Evolutionary conservation across 2,888 invertebrate genomes (phyloP).

Genomic region (Hirtodrosophila cameraria): DNA sequence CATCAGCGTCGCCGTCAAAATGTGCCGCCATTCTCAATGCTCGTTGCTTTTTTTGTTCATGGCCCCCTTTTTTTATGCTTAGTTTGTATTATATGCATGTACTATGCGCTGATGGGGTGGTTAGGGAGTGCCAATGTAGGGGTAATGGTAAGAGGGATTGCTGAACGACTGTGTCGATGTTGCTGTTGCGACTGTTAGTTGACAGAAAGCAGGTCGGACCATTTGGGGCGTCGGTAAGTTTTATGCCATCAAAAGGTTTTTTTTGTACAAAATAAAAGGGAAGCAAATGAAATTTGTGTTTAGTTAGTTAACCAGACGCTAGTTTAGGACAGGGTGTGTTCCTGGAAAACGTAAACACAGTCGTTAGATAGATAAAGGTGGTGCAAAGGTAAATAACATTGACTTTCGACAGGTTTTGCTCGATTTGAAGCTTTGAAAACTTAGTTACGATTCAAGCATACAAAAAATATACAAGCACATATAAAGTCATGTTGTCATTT

Average conservation of each 20-base stretch:
- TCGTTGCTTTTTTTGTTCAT: slow-evolving; percentile 53
- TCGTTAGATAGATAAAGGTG: not conserved
- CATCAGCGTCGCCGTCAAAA: slow-evolving; percentile 31
- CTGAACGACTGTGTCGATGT: slow-evolving; percentile 54
- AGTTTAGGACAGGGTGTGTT: slow-evolving; percentile 20
- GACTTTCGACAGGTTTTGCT: too few relatives aligned
- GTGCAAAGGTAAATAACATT: not conserved
- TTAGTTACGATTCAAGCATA: too few relatives aligned
- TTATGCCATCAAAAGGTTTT: slow-evolving; percentile 30
- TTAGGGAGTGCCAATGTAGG: slow-evolving; percentile 11
- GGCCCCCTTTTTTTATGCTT: slow-evolving; percentile 34
- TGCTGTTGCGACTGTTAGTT: slow-evolving; percentile 42
- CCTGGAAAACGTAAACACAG: slow-evolving; percentile 15
- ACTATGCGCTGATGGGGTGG: not conserved
- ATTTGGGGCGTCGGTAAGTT: slow-evolving; percentile 27
- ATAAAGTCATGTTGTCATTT: too few relatives aligned
- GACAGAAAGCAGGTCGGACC: slow-evolving; percentile 60
- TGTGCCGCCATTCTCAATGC: slow-evolving; percentile 33
- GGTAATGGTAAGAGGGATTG: not conserved
- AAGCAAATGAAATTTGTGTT: slow-evolving; percentile 44
- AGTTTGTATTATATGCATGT: slow-evolving; percentile 9
- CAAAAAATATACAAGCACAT: too few relatives aligned
- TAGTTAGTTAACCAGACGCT: slow-evolving; percentile 46
- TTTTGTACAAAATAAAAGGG: slow-evolving; percentile 28
- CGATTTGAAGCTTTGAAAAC: too few relatives aligned